A percentile compares a stretch with the other conserved stretches of the same genome.
Conservation (phyloP, 2,113 vertebrate genomes). For the Conger conger region DNA sequence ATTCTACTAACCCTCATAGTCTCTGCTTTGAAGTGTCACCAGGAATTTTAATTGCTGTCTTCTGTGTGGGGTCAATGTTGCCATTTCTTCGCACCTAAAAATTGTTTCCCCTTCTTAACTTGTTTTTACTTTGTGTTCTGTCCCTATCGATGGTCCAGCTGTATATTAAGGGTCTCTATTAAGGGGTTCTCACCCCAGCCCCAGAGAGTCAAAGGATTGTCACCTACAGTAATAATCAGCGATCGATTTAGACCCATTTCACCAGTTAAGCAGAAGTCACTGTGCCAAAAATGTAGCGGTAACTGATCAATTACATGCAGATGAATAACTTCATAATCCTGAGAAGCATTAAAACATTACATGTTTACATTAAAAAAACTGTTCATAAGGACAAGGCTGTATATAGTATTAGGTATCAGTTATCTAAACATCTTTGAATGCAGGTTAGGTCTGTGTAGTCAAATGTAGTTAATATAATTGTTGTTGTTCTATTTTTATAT, state of each 20-base stretch:
- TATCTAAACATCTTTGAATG: too few relatives aligned
- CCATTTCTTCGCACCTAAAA: slow-evolving; percentile 46
- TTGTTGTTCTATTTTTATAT: too few relatives aligned
- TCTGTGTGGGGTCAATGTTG: slow-evolving; percentile 30
- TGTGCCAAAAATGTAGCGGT: background rate
- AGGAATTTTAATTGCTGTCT: slow-evolving; percentile 45
- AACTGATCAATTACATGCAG: too few relatives aligned
- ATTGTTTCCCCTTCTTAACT: background rate
- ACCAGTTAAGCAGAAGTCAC: background rate
- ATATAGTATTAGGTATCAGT: too few relatives aligned
- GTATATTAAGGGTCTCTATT: background rate
- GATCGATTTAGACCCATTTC: background rate
- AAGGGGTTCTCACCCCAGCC: background rate
- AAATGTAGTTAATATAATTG: too few relatives aligned
- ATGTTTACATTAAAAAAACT: too few relatives aligned
- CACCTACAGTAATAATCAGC: background rate
- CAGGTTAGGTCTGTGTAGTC: too few relatives aligned
- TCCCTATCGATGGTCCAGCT: background rate
- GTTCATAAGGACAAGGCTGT: too few relatives aligned
- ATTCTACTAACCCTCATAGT: slow-evolving; percentile 67
- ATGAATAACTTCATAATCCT: too few relatives aligned
- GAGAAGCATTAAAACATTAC: too few relatives aligned
- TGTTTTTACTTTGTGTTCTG: background rate
- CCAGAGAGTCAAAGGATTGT: background rate
- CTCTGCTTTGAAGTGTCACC: slow-evolving; percentile 53